Conservation (phyloP, 1,140 invertebrate genomes). For the Chironomus tepperi region DNA sequence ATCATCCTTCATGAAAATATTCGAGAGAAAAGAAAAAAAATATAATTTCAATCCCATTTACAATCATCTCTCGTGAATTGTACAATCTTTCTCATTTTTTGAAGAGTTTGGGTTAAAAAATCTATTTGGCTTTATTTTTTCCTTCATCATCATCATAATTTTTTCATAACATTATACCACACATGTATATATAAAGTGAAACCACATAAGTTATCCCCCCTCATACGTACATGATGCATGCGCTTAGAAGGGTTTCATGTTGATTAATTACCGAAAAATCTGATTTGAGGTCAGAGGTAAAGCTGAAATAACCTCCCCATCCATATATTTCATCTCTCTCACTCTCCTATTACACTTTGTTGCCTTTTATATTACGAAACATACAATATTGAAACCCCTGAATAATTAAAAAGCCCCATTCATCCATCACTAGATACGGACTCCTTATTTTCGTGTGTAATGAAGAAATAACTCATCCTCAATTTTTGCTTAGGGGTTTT, state of each 20-base stretch:
- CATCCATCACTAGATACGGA: background rate
- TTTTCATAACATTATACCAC: background rate
- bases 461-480: background rate
- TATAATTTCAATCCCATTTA: no score
- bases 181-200: background rate
- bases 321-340: background rate
- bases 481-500: no score
- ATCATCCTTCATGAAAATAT: no score
- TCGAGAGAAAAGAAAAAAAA: no score
- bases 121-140: slow-evolving; percentile 7
- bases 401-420: slow-evolving; percentile 6
- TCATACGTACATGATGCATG: background rate
- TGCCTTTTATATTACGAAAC: background rate
- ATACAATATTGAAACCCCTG: background rate
- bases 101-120: background rate
- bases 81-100: no score
- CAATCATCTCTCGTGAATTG: no score
- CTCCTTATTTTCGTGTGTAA: background rate
- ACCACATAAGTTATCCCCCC: background rate
- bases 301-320: background rate
- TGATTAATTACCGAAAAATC: slow-evolving; percentile 8
- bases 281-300: slow-evolving; percentile 12
- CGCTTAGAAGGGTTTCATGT: background rate
- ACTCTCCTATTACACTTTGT: background rate
- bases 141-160: background rate